phyloP scores from a whole-genome alignment of 2,797 vertebrate genomes.

The Oryzias sinensis region DNA sequence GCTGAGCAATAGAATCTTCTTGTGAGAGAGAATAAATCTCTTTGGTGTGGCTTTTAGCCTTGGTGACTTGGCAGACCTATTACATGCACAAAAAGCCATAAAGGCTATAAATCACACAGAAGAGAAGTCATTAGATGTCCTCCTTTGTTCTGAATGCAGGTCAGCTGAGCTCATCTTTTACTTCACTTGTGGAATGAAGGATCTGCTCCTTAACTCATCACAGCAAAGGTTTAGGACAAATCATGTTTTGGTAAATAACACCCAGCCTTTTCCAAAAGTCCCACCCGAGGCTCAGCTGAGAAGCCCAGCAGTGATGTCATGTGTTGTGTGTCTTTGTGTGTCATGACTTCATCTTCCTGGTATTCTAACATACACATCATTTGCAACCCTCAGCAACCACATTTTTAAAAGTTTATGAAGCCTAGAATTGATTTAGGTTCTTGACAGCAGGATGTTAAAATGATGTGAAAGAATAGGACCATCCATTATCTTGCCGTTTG shows the following conservation, averaged over 20 bases:
- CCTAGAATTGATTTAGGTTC: constrained; percentile 56
- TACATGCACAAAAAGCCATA: constrained; percentile 1
- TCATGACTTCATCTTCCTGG: constrained; percentile 62
- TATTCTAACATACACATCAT: constrained; percentile 41
- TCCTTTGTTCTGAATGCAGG: background rate
- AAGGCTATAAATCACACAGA: background rate
- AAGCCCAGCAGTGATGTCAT: constrained; percentile 48
- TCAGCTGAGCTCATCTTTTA: background rate
- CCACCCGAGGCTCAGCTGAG: constrained; percentile 36
- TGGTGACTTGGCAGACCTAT: background rate
- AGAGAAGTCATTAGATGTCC: background rate
- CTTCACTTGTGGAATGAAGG: background rate
- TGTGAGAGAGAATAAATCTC: background rate
- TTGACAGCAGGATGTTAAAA: constrained; percentile 51
- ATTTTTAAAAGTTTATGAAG: constrained; percentile 60
- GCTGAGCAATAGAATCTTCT: background rate
- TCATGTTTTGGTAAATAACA: background rate
- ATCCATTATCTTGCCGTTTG: constrained; percentile 23
- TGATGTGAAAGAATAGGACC: constrained; percentile 32
- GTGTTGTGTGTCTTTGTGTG: constrained; percentile 33
- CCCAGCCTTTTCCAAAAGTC: constrained; percentile 15
- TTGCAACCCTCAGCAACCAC: constrained; percentile 27
- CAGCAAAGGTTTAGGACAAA: background rate
- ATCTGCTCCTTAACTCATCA: background rate
- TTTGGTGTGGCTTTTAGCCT: background rate